These are phyloP conservation scores for Macropodus opercularis DNA, from an alignment of 2,797 vertebrate species.

Conservation along the genomic window DNA sequence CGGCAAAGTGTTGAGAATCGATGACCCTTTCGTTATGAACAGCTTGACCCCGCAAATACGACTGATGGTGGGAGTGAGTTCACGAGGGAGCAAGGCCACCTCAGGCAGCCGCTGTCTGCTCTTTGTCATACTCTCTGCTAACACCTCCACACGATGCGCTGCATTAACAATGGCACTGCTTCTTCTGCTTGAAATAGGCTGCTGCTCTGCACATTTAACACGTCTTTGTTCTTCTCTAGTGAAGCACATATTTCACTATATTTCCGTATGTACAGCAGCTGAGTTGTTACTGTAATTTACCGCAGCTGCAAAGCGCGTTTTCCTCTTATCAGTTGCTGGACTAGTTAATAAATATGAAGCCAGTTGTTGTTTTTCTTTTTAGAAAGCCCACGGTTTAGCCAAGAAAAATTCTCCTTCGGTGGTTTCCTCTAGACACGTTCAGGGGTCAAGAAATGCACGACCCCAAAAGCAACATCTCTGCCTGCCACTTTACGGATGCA, in stretches of 20 bases:
- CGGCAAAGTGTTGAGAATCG: constrained; percentile 23
- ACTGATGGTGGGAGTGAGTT: constrained; percentile 68
- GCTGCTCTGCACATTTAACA: constrained; percentile 26
- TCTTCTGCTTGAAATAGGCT: constrained; percentile 37
- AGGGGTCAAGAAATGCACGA: constrained; percentile 45
- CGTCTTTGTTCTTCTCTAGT: constrained; percentile 35
- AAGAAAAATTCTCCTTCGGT: constrained; percentile 17
- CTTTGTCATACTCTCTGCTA: constrained; percentile 51
- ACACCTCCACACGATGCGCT: constrained; percentile 64
- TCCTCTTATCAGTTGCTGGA: neutral
- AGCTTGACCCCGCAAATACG: constrained; percentile 60
- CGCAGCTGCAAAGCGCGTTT: constrained; percentile 13
- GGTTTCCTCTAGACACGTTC: constrained; percentile 36
- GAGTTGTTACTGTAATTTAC: constrained; percentile 13
- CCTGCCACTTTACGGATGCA: constrained; percentile 64
- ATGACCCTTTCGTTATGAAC: constrained; percentile 61
- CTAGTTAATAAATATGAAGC: constrained; percentile 22
- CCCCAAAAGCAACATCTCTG: constrained; percentile 59
- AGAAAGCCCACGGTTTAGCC: constrained; percentile 19
- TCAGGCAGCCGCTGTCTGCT: constrained; percentile 51
- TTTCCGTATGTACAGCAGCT: constrained; percentile 15
- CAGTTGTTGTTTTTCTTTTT: constrained; percentile 11
- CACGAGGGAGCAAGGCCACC: constrained; percentile 61
- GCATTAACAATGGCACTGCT: constrained; percentile 48
- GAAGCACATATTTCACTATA: constrained; percentile 19